Conservation (phyloP, 2,113 vertebrate genomes). For the Myanophis thanlyinensis region DNA sequence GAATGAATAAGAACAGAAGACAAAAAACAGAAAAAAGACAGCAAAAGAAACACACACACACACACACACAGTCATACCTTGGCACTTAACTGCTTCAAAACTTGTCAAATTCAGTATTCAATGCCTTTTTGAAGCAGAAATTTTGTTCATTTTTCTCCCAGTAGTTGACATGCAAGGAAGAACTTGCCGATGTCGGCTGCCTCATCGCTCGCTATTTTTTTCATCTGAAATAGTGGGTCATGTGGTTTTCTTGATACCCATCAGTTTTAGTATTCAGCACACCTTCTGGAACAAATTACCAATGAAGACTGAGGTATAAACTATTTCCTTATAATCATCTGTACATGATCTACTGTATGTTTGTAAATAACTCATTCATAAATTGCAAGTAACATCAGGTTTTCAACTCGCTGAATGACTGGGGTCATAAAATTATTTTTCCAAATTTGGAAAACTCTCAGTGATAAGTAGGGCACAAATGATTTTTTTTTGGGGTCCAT, state of each 20-base stretch:
- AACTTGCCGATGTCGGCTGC: neutral
- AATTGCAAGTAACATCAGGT: neutral
- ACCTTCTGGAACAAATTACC: neutral
- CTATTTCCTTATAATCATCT: neutral
- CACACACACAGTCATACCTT: neutral
- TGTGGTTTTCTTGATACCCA: neutral
- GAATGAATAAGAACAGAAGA: neutral
- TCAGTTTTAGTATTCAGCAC: neutral
- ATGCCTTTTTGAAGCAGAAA: neutral
- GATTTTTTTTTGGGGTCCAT: neutral
- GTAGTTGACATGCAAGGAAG: neutral
- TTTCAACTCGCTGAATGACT: neutral
- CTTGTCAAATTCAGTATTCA: neutral
- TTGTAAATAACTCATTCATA: neutral
- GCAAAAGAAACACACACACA: neutral
- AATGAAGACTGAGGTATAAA: neutral
- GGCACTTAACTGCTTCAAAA: neutral
- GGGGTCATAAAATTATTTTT: neutral
- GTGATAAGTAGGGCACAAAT: neutral
- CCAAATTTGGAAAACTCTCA: neutral
- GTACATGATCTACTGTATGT: neutral
- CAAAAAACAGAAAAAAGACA: no score
- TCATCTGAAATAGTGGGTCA: neutral
- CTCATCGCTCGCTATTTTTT: neutral
- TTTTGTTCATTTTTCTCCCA: neutral